phyloP scores from a whole-genome alignment of 1,140 invertebrate species.

The Leptinotarsa defecta region DNA sequence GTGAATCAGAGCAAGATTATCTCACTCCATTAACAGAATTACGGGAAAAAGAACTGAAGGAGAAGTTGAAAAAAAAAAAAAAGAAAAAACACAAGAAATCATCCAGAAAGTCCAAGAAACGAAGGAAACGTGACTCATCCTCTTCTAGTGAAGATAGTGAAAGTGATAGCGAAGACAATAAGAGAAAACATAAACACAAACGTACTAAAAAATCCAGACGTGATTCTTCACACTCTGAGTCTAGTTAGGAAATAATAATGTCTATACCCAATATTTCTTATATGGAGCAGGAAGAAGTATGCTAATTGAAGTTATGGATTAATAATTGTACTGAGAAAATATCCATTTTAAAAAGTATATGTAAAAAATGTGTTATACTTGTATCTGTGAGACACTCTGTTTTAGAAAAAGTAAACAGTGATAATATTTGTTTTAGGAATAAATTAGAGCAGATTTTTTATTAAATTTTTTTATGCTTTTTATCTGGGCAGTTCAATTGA shows the following conservation, averaged over 20 bases:
- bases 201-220: conserved; percentile 8
- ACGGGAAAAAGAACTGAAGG: conserved; percentile 74
- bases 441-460: no score
- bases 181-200: conserved; percentile 4
- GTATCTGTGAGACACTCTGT: no score
- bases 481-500: no score
- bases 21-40: conserved; percentile 80
- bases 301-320: no score
- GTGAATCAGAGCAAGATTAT: conserved; percentile 82
- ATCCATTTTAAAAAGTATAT: no score
- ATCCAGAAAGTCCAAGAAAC: conserved; percentile 36
- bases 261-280: neutral
- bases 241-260: neutral
- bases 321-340: no score
- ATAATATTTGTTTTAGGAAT: no score
- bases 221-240: neutral
- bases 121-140: conserved; percentile 29
- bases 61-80: conserved; percentile 65
- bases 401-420: no score
- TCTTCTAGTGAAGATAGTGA: conserved; percentile 17
- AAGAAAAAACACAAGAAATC: conserved; percentile 58
- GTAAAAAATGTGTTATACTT: no score
- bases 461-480: no score
- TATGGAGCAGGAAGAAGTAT: neutral
- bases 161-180: conserved; percentile 29